Evolutionary conservation across 1,140 invertebrate species (phyloP).

Genomic region (Batillaria attramentaria): DNA sequence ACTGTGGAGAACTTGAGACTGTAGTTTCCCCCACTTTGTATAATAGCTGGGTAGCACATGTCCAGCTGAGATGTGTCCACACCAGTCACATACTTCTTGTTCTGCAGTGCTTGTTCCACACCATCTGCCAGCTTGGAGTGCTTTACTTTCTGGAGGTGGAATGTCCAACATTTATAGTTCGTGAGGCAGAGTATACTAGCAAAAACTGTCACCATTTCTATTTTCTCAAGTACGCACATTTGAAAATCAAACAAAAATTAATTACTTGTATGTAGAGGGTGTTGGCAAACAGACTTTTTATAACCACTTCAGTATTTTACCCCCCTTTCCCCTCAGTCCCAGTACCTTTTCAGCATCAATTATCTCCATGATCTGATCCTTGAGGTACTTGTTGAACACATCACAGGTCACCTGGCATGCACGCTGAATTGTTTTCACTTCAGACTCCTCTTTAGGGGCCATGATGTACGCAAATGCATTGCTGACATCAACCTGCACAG

Average conservation of each 20-base stretch:
- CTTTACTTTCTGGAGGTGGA: slow-evolving; percentile 83
- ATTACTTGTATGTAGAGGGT: neutral
- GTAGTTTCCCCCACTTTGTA: slow-evolving; percentile 98
- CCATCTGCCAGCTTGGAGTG: slow-evolving; percentile 96
- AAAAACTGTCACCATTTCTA: neutral
- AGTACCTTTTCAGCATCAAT: slow-evolving; percentile 93
- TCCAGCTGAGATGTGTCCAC: slow-evolving; percentile 91
- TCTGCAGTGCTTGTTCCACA: slow-evolving; percentile 85
- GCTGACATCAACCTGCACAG: slow-evolving; percentile 85
- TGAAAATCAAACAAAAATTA: neutral
- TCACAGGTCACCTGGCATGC: slow-evolving; percentile 94
- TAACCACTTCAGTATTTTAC: no score
- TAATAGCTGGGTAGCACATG: slow-evolving; percentile 98
- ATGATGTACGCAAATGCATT: slow-evolving; percentile 88
- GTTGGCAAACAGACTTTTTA: no score
- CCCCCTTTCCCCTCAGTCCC: no score
- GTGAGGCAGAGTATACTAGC: no score
- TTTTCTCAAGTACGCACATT: neutral
- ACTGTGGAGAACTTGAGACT: slow-evolving; percentile 95
- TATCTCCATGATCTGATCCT: slow-evolving; percentile 98
- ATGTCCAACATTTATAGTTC: neutral
- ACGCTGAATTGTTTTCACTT: slow-evolving; percentile 94
- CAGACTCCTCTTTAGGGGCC: slow-evolving; percentile 95
- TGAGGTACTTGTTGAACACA: slow-evolving; percentile 96
- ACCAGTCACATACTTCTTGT: slow-evolving; percentile 92